phyloP scores from a whole-genome alignment of 2,797 vertebrate species.

The Sorex maritimensis region DNA sequence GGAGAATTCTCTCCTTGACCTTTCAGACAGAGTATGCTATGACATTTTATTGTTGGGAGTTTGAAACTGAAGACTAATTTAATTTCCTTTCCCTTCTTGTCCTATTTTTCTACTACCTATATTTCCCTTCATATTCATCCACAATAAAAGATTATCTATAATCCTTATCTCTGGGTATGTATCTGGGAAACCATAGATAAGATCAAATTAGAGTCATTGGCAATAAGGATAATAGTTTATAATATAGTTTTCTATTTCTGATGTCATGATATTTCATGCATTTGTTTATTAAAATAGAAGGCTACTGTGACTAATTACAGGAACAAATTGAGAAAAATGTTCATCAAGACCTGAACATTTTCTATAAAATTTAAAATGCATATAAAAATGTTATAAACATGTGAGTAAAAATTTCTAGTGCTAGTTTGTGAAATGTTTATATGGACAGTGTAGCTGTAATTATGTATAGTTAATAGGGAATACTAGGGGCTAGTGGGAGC shows the following conservation, averaged over 20 bases:
- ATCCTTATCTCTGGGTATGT: neutral
- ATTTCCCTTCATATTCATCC: neutral
- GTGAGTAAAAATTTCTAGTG: neutral
- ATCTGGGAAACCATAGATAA: neutral
- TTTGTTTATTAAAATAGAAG: neutral
- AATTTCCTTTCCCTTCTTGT: neutral
- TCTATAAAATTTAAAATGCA: neutral
- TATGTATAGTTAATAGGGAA: neutral
- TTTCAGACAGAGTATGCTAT: neutral
- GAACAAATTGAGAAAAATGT: neutral
- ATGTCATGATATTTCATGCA: neutral
- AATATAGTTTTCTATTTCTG: neutral
- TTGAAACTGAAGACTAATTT: neutral
- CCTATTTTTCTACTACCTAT: neutral
- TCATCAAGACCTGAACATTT: neutral
- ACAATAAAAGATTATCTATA: neutral
- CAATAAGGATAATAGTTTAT: neutral
- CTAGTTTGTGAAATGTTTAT: slow-evolving; percentile 2
- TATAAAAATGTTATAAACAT: neutral
- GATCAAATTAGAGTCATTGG: neutral
- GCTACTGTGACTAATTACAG: neutral
- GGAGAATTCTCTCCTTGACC: neutral
- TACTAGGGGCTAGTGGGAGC: neutral
- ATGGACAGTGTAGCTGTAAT: neutral
- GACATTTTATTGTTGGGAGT: neutral